phyloP scores from a whole-genome alignment of 1,140 invertebrate genomes.

The Brevipalpus yothersi region DNA sequence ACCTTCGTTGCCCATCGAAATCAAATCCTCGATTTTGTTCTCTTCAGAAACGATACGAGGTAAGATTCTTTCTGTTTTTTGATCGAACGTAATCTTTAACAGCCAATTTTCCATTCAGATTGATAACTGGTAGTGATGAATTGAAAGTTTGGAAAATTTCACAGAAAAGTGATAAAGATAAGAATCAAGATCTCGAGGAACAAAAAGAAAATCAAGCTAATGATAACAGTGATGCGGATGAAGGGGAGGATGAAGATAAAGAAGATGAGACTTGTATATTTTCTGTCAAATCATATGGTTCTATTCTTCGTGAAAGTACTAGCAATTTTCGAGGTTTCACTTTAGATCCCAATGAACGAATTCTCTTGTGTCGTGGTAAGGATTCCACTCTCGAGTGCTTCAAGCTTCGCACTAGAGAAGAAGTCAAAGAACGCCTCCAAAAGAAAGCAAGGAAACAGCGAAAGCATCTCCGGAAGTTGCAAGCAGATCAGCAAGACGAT shows the following conservation, averaged over 20 bases:
- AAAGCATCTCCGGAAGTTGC: slow-evolving; percentile 1
- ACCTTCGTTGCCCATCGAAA: slow-evolving; percentile 38
- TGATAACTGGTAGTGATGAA: slow-evolving; percentile 62
- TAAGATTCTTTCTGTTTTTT: neutral
- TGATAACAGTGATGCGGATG: slow-evolving; percentile 16
- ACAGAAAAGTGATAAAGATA: slow-evolving; percentile 16
- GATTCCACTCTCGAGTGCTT: slow-evolving; percentile 61
- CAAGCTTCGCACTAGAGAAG: slow-evolving; percentile 42
- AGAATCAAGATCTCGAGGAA: neutral
- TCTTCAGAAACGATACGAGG: slow-evolving; percentile 44
- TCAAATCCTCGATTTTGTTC: slow-evolving; percentile 54
- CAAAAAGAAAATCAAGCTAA: neutral
- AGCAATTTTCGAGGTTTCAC: slow-evolving; percentile 20
- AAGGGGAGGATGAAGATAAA: slow-evolving; percentile 28
- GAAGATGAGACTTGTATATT: slow-evolving; percentile 15
- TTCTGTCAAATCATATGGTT: slow-evolving; percentile 27
- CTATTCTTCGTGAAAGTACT: slow-evolving; percentile 41
- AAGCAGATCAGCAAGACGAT: neutral
- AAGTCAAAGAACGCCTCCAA: slow-evolving; percentile 35
- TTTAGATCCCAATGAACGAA: slow-evolving; percentile 27
- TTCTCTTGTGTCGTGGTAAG: slow-evolving; percentile 56
- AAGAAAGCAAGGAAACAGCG: slow-evolving; percentile 50
- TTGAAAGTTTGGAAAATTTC: slow-evolving; percentile 48
- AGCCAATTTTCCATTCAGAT: slow-evolving; percentile 18
- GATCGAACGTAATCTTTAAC: neutral